Percentiles rank a stretch among this genome's conserved stretches.
Evolutionary conservation across 1,140 invertebrate species (phyloP).

Genomic region (Hesperophylax magnus): DNA sequence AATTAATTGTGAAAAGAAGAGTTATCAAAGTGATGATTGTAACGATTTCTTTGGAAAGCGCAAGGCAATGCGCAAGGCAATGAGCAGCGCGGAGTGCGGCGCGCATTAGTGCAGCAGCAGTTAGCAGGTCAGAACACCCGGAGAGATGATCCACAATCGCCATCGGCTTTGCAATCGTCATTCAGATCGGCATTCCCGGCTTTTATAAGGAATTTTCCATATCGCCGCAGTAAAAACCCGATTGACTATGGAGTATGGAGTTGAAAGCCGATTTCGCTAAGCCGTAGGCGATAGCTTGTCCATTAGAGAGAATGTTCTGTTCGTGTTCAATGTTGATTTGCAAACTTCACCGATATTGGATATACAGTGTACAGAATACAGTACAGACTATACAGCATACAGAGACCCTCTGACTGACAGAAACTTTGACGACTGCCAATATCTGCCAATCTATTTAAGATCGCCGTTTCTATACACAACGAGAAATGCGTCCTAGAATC

Average conservation of each 20-base stretch:
- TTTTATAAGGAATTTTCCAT: constrained; percentile 25
- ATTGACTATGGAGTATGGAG: constrained; percentile 20
- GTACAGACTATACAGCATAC: too few species aligned
- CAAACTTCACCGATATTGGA: too few species aligned
- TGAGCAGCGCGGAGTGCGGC: too few species aligned
- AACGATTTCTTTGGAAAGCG: constrained; percentile 19
- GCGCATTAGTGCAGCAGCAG: too few species aligned
- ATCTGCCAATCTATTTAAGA: too few species aligned
- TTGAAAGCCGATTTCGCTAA: constrained; percentile 19
- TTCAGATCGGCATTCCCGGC: constrained; percentile 13
- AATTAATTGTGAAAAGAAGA: neutral
- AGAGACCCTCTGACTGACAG: too few species aligned
- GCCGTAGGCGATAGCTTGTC: constrained; percentile 2
- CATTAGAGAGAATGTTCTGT: neutral
- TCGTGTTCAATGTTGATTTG: too few species aligned
- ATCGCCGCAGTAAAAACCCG: constrained; percentile 7
- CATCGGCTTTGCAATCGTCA: neutral
- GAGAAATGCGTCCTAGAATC: too few species aligned
- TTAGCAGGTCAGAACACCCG: constrained; percentile 9
- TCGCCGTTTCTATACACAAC: too few species aligned
- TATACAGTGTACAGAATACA: too few species aligned
- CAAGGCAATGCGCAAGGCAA: neutral
- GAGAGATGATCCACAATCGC: constrained; percentile 4
- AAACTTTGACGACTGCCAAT: too few species aligned
- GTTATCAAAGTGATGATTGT: neutral